phyloP scores from a whole-genome alignment of 2,888 invertebrate species.

The Kuschelorhynchus macadamiae region DNA sequence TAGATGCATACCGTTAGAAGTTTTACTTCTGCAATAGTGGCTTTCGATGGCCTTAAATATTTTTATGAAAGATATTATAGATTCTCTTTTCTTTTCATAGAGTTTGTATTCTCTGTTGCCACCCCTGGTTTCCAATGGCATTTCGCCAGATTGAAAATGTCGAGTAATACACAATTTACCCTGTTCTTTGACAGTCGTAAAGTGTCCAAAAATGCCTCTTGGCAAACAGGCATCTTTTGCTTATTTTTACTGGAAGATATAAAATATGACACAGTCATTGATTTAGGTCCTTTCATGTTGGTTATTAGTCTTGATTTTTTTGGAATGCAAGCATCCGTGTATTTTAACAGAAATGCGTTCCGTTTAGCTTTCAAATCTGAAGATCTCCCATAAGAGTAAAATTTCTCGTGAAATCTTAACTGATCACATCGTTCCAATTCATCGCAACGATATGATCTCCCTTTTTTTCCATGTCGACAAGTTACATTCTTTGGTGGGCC shows the following conservation, averaged over 20 bases:
- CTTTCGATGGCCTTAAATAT: neutral
- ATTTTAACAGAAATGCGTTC: neutral
- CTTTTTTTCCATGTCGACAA: no score
- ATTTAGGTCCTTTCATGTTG: neutral
- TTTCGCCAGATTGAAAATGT: neutral
- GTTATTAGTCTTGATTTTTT: neutral
- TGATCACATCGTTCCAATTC: neutral
- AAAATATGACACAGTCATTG: neutral
- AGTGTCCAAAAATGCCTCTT: neutral
- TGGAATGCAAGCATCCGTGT: neutral
- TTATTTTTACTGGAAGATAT: no score
- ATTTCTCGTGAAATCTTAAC: neutral
- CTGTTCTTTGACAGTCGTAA: neutral
- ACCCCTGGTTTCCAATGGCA: neutral
- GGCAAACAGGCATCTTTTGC: neutral
- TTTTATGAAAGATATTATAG: neutral
- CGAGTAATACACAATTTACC: neutral
- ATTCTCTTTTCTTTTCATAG: neutral
- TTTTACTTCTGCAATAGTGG: neutral
- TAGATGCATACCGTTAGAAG: neutral
- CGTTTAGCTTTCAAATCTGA: neutral
- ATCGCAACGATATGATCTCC: neutral
- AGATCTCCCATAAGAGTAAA: neutral
- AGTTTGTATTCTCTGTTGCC: neutral
- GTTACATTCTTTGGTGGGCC: no score